Evolutionary conservation across 2,888 invertebrate genomes (phyloP).

Genomic region (Liodrosophila aerea): DNA sequence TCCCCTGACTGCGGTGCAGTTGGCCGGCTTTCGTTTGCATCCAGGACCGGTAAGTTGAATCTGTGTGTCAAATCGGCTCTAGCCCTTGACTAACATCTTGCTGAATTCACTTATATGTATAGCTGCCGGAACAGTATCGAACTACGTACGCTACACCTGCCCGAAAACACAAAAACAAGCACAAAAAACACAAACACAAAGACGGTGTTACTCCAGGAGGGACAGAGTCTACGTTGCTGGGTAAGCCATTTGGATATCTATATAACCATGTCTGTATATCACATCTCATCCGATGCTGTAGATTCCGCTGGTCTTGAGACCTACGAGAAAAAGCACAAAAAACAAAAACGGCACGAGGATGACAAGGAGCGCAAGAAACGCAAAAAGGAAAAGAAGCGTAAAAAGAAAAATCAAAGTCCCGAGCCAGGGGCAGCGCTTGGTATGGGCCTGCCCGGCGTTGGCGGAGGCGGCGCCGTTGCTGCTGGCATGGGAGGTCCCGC

Average conservation of each 20-base stretch:
- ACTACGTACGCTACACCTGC: conserved; percentile 95
- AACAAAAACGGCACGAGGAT: conserved; percentile 95
- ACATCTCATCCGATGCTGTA: conserved; percentile 70
- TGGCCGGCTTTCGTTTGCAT: conserved; percentile 96
- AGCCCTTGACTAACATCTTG: too few species aligned
- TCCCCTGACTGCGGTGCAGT: conserved; percentile 92
- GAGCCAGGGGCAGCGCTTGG: conserved; percentile 84
- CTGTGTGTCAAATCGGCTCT: too few species aligned
- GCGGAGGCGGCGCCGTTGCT: conserved; percentile 35
- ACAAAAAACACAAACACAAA: conserved; percentile 97
- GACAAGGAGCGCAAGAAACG: conserved; percentile 96
- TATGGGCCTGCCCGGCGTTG: conserved; percentile 44
- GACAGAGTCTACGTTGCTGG: conserved; percentile 88
- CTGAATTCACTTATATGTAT: too few species aligned
- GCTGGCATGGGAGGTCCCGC: conserved; percentile 30
- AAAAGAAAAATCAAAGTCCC: conserved; percentile 96
- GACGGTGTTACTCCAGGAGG: conserved; percentile 89
- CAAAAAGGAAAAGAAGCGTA: conserved; percentile 97
- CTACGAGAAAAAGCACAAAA: conserved; percentile 97
- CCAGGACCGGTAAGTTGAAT: conserved; percentile 88
- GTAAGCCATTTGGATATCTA: conserved; percentile 79
- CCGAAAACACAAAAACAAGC: conserved; percentile 97
- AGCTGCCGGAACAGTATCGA: conserved; percentile 97
- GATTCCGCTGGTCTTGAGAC: conserved; percentile 89
- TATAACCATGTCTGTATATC: not conserved